Percentiles rank a stretch among this genome's conserved stretches.
phyloP scores from a whole-genome alignment of 37 sponge, comb jelly and placozoan genomes.

The Ephydatia muelleri region DNA sequence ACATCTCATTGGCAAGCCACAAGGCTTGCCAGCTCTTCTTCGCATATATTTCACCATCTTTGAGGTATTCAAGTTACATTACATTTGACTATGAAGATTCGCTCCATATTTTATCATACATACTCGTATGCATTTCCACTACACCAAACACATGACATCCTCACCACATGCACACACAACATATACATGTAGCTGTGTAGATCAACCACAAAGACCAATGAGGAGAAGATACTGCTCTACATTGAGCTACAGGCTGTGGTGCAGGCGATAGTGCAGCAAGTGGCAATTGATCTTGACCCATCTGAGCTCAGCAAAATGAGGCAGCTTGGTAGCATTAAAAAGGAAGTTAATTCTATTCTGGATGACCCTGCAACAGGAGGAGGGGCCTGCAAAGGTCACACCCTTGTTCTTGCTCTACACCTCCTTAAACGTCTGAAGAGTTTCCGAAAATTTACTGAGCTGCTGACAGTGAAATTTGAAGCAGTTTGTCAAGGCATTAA shows the following conservation, averaged over 20 bases:
- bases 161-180: neutral
- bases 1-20: conserved; percentile 49
- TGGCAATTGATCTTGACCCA: conserved; percentile 39
- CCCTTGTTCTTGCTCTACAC: conserved; percentile 40
- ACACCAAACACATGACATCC: too few relatives aligned
- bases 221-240: conserved; percentile 49
- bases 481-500: conserved; percentile 32
- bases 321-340: conserved; percentile 27
- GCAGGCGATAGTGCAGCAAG: conserved; percentile 60
- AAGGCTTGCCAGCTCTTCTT: conserved; percentile 12
- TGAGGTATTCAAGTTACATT: neutral
- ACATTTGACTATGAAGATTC: too few relatives aligned
- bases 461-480: conserved; percentile 32
- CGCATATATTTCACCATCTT: neutral
- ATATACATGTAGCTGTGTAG: neutral
- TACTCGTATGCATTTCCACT: too few relatives aligned
- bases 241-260: conserved; percentile 81
- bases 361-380: conserved; percentile 59
- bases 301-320: conserved; percentile 32
- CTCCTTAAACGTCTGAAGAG: conserved; percentile 49
- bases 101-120: neutral
- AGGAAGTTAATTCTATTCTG: conserved; percentile 53
- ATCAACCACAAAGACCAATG: neutral
- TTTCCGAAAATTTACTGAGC: conserved; percentile 20
- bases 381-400: conserved; percentile 48